Conservation (phyloP, 2,888 invertebrate genomes). For the Eristalinus aeneus region DNA sequence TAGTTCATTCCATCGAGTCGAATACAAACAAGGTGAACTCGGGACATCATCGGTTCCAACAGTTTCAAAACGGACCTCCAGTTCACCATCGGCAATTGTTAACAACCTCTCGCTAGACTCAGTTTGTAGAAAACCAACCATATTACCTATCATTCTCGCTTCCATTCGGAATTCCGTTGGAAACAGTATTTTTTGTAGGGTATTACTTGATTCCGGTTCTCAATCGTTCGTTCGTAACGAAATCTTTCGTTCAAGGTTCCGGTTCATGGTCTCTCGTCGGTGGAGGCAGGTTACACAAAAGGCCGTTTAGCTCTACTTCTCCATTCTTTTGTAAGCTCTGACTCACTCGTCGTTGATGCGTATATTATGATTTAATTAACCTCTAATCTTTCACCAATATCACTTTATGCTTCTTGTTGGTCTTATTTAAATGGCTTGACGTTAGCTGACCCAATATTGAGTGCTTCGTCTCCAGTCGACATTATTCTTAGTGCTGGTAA, state of each 20-base stretch:
- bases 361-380: constrained; percentile 5
- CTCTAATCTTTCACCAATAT: not conserved
- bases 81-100: not conserved
- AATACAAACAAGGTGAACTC: too few relatives aligned
- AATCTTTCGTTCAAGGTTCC: not conserved
- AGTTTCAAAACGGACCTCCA: not conserved
- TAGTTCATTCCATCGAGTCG: too few relatives aligned
- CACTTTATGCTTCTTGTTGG: not conserved
- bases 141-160: constrained; percentile 5
- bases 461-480: not conserved
- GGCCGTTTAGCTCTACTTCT: not conserved
- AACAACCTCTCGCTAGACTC: not conserved
- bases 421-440: not conserved
- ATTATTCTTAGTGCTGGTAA: constrained; percentile 10
- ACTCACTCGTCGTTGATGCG: not conserved
- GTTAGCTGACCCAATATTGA: not conserved
- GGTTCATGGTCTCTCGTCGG: not conserved
- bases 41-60: too few relatives aligned
- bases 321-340: not conserved
- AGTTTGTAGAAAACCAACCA: not conserved
- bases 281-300: constrained; percentile 3
- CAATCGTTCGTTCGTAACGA: not conserved
- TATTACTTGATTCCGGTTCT: not conserved
- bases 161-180: not conserved
- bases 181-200: not conserved